phyloP scores from a whole-genome alignment of 2,888 invertebrate genomes.

The Euclidia mi region DNA sequence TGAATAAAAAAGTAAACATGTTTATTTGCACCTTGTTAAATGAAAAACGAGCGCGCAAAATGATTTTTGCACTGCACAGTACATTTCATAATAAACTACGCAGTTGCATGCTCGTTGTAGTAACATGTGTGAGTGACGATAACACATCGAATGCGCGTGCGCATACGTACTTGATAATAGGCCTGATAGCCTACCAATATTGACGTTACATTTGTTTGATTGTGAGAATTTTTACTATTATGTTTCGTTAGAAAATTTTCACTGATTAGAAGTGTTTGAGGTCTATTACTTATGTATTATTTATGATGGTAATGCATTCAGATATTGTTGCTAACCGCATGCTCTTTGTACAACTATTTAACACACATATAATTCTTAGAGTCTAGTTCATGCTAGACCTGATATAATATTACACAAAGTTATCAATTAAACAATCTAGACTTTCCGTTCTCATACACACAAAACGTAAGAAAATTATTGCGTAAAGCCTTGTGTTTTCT shows the following conservation, averaged over 20 bases:
- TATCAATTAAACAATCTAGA: neutral
- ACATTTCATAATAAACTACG: slow-evolving; percentile 78
- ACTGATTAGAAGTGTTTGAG: neutral
- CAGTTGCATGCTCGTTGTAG: slow-evolving; percentile 75
- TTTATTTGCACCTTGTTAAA: slow-evolving; percentile 39
- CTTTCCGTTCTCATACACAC: neutral
- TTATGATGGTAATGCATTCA: neutral
- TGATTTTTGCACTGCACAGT: slow-evolving; percentile 61
- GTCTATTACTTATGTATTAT: neutral
- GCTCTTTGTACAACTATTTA: slow-evolving; percentile 11
- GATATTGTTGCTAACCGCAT: neutral
- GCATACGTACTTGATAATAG: slow-evolving; percentile 68
- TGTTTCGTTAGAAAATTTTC: slow-evolving; percentile 2
- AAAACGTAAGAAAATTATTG: too few relatives aligned
- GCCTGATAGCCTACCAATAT: slow-evolving; percentile 55
- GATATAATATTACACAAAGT: too few relatives aligned
- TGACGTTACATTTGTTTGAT: slow-evolving; percentile 42
- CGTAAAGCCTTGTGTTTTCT: too few relatives aligned
- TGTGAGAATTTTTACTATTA: slow-evolving; percentile 8
- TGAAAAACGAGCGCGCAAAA: slow-evolving; percentile 45
- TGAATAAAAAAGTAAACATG: slow-evolving; percentile 16
- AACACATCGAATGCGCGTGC: slow-evolving; percentile 64
- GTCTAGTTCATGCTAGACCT: neutral
- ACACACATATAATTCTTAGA: neutral
- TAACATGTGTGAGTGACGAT: slow-evolving; percentile 62